Percentiles rank a stretch among this genome's conserved stretches.
Evolutionary conservation across 1,140 invertebrate genomes (phyloP).

Genomic region (Drosophila pseudoobscura): DNA sequence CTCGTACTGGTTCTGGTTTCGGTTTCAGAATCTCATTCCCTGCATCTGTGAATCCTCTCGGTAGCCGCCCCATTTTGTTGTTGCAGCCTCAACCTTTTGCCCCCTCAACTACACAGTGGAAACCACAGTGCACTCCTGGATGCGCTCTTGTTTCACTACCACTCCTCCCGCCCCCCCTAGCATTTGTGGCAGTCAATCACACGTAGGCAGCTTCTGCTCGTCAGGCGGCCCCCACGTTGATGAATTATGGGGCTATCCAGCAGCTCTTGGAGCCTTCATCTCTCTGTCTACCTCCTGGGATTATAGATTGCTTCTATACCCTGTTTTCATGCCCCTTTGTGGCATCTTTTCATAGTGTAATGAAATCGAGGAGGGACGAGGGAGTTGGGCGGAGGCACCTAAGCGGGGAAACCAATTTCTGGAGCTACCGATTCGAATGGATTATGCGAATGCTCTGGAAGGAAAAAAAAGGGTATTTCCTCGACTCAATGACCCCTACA

Average conservation of each 20-base stretch:
- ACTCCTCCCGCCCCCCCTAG: too few relatives aligned
- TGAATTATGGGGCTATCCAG: constrained; percentile 33
- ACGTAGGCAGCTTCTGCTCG: constrained; percentile 57
- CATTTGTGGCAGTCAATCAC: constrained; percentile 56
- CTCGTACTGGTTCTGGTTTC: constrained; percentile 25
- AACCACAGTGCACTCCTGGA: neutral
- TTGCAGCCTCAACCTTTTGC: constrained; percentile 38
- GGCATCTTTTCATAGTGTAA: constrained; percentile 16
- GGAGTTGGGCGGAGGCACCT: neutral
- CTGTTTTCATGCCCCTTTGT: constrained; percentile 1
- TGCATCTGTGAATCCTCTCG: neutral
- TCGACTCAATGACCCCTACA: too few relatives aligned
- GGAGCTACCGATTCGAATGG: constrained; percentile 27
- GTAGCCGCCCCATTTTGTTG: constrained; percentile 16
- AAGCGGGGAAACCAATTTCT: constrained; percentile 40
- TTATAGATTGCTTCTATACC: constrained; percentile 26
- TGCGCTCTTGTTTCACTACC: too few relatives aligned
- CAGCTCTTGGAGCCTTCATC: constrained; percentile 22
- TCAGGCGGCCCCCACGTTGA: constrained; percentile 36
- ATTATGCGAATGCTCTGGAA: neutral
- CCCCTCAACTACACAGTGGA: neutral
- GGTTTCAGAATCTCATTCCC: constrained; percentile 20
- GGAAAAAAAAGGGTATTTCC: constrained; percentile 1
- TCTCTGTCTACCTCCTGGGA: constrained; percentile 19
- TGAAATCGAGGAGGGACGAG: constrained; percentile 18